A percentile compares a stretch with the other conserved stretches of the same genome.
phyloP scores from a whole-genome alignment of 2,888 invertebrate species.

The Meteorus cinctellus region DNA sequence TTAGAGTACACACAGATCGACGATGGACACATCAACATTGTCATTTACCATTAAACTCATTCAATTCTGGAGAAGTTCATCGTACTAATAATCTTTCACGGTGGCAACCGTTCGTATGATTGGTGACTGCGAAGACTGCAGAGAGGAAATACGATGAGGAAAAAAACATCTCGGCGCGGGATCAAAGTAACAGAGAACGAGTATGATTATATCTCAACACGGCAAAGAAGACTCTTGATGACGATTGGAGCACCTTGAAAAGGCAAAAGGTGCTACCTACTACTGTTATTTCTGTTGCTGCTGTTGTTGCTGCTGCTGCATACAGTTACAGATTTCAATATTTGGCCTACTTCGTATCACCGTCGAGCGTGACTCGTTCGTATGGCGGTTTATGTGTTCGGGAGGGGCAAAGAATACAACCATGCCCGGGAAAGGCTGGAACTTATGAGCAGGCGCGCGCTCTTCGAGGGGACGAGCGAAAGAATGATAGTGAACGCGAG shows the following conservation, averaged over 20 bases:
- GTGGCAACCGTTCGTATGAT: neutral
- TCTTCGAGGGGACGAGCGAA: constrained; percentile 10
- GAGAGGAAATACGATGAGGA: neutral
- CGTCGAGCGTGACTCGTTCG: constrained; percentile 25
- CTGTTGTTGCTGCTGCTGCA: constrained; percentile 14
- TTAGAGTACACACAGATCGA: neutral
- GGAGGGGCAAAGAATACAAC: constrained; percentile 31
- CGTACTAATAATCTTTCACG: neutral
- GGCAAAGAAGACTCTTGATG: neutral
- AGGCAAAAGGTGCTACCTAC: constrained; percentile 10
- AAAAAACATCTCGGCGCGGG: neutral
- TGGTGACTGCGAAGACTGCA: neutral
- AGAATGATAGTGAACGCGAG: constrained; percentile 2
- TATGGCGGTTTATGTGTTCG: constrained; percentile 8
- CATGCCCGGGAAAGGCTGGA: constrained; percentile 21
- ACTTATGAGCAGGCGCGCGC: constrained; percentile 31
- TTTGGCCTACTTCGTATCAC: constrained; percentile 43
- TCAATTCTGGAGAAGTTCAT: constrained; percentile 12
- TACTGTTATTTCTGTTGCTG: neutral
- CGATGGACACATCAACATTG: constrained; percentile 10
- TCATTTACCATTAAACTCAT: constrained; percentile 21
- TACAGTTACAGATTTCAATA: constrained; percentile 37
- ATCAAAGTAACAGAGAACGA: constrained; percentile 6
- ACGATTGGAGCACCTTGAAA: constrained; percentile 18
- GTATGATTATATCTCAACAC: constrained; percentile 4